These are phyloP conservation scores for Falco berigora DNA, from an alignment of 2,797 vertebrate genomes.

Conservation along the genomic window DNA sequence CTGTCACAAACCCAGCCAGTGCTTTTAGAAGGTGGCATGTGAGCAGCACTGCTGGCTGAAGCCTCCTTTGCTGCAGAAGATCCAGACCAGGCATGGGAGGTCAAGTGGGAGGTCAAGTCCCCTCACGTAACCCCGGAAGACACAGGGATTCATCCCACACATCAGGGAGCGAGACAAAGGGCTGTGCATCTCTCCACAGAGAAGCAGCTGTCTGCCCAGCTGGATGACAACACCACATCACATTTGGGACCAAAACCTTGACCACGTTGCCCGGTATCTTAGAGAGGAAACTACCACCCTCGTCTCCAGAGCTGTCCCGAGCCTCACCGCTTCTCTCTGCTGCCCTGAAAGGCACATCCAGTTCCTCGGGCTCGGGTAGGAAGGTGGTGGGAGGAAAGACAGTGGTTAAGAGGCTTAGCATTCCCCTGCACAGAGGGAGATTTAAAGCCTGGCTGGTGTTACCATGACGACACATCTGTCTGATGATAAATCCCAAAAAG, in stretches of 20 bases:
- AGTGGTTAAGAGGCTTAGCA: slow-evolving; percentile 33
- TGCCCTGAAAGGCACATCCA: background rate
- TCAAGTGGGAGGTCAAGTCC: background rate
- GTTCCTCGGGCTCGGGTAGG: background rate
- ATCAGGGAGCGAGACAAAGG: background rate
- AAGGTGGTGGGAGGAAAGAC: background rate
- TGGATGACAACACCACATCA: background rate
- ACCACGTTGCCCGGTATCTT: background rate
- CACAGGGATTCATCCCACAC: background rate
- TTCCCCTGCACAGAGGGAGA: slow-evolving; percentile 36
- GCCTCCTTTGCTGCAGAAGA: background rate
- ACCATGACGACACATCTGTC: slow-evolving; percentile 66
- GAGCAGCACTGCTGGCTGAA: background rate
- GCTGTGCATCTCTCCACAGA: background rate
- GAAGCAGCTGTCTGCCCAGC: background rate
- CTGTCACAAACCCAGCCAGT: background rate
- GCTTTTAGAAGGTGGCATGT: background rate
- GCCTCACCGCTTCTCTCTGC: background rate
- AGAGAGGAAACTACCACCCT: background rate
- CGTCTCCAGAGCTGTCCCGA: background rate
- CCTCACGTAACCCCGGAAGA: background rate
- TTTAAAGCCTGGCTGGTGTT: slow-evolving; percentile 59
- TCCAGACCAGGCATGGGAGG: background rate
- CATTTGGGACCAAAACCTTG: background rate
- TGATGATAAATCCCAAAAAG: slow-evolving; percentile 51